Percentiles rank a stretch among this genome's conserved stretches.
These are phyloP conservation scores for Elaphurus davidianus DNA, from an alignment of 2,113 vertebrate species.

Conservation along the genomic window DNA sequence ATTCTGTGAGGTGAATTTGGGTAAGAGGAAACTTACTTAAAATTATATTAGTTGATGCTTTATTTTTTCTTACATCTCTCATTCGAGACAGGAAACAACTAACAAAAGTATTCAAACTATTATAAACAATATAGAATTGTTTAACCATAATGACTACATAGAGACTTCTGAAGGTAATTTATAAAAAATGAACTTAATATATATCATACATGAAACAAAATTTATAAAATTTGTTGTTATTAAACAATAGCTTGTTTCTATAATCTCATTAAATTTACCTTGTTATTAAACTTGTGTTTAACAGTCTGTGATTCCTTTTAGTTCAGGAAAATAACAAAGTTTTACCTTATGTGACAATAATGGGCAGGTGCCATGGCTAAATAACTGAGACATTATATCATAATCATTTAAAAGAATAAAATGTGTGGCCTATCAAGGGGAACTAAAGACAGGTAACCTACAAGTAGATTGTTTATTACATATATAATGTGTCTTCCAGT, in stretches of 20 bases:
- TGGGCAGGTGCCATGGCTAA: neutral
- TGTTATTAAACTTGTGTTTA: neutral
- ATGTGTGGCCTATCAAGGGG: neutral
- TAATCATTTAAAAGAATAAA: neutral
- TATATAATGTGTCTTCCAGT: neutral
- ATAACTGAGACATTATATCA: neutral
- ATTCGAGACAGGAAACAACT: neutral
- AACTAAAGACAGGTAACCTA: neutral
- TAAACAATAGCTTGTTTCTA: neutral
- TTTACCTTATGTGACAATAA: neutral
- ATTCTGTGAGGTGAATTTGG: neutral
- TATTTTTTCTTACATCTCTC: neutral
- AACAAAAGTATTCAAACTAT: neutral
- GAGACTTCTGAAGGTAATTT: neutral
- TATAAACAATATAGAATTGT: neutral
- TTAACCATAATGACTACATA: neutral
- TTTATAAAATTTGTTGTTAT: neutral
- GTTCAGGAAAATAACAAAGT: neutral
- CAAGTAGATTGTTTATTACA: neutral
- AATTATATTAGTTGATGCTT: neutral
- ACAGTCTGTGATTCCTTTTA: neutral
- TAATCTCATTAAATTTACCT: neutral
- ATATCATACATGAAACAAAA: neutral
- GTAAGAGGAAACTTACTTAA: neutral
- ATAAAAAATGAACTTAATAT: neutral